phyloP scores from a whole-genome alignment of 53 echinoderm and acorn worm genomes.

The Paelopatides confundens region DNA sequence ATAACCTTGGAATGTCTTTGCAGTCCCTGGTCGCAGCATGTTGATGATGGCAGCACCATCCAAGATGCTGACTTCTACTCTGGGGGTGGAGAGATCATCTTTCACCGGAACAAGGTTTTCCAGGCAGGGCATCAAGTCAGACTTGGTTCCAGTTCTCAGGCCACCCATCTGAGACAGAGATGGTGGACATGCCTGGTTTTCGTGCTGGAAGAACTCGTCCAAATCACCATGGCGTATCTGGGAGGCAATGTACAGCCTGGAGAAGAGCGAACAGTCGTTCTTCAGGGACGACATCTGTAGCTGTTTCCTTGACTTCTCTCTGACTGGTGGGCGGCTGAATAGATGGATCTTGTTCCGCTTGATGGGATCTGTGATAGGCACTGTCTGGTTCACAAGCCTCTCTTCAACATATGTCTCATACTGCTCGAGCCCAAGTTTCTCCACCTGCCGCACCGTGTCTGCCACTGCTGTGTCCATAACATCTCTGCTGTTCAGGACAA shows the following conservation, averaged over 20 bases:
- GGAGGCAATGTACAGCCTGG: slow-evolving; percentile 33
- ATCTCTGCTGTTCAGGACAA: slow-evolving; percentile 48
- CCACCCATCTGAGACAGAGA: slow-evolving; percentile 22
- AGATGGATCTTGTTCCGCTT: slow-evolving; percentile 48
- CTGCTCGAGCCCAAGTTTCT: slow-evolving; percentile 14
- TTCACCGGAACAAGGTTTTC: background rate
- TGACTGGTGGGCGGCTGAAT: slow-evolving; percentile 28
- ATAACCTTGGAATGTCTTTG: slow-evolving; percentile 44
- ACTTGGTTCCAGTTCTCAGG: slow-evolving; percentile 24
- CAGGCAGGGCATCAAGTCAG: slow-evolving; percentile 44
- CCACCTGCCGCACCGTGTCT: slow-evolving; percentile 11
- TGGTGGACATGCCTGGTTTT: slow-evolving; percentile 5
- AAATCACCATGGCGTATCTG: slow-evolving; percentile 31
- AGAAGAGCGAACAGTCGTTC: slow-evolving; percentile 14
- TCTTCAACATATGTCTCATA: slow-evolving; percentile 30
- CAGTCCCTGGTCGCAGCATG: slow-evolving; percentile 37
- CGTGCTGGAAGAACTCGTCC: slow-evolving; percentile 21
- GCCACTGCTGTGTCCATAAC: slow-evolving; percentile 8
- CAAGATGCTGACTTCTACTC: background rate
- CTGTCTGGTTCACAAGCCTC: slow-evolving; percentile 9
- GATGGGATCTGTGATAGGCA: slow-evolving; percentile 4
- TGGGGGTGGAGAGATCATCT: background rate
- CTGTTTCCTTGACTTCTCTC: slow-evolving; percentile 1
- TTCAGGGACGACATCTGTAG: slow-evolving; percentile 21
- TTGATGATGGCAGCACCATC: slow-evolving; percentile 38